Base-by-base conservation (phyloP, 2,113 vertebrate genomes). In the Anarrhichthys ocellatus region DNA sequence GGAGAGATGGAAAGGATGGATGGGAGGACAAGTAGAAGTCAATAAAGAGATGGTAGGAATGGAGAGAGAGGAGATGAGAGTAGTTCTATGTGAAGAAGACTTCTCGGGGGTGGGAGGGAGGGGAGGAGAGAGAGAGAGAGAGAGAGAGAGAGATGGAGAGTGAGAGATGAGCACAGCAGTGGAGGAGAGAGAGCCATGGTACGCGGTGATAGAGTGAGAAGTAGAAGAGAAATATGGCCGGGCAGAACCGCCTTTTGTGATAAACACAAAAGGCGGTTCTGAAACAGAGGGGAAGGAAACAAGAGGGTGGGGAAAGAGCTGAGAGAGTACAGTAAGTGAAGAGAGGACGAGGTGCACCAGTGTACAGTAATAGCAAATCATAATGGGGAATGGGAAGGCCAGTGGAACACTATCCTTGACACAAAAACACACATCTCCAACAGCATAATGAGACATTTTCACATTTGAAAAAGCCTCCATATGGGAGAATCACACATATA, bases 1-100 rank as follows among this genome's bases (percentile, higher is more conserved):
- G 81, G 70, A 91, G 88, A 93, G 87, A 92, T 90, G 85, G 87
- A 90, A 87, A 88, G 90, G 90, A 92, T 94, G 91, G 91, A 90
- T 92, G 91, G 88, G 83, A 87, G 90, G 87, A 91, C 90, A 93
- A 93, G 93, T 92, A 91, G 82, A 84, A 91, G 90, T 92, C 92
- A 94, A 94, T 92, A 93, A 92, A 91, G 92, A 90, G 83, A 90
- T 87, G 89, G 88, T 84, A 75, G 75, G 85, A 64, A 87, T 84
- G 82, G 86, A 82, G 86, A 81, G 91, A 89, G 83, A 87, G 85
- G 87, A 87, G 86, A 88, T 87, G 91, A 85, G 88, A 88, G 88
- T 78, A 69, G 85, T 65, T 88, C 73, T 63, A 75, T 87, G 87
- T 92, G 90, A 90, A 85, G 86, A 92, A 89, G 89, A 91, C 85